These are phyloP conservation scores for Xyrauchen texanus DNA, from an alignment of 2,113 vertebrate species.

Conservation along the genomic window DNA sequence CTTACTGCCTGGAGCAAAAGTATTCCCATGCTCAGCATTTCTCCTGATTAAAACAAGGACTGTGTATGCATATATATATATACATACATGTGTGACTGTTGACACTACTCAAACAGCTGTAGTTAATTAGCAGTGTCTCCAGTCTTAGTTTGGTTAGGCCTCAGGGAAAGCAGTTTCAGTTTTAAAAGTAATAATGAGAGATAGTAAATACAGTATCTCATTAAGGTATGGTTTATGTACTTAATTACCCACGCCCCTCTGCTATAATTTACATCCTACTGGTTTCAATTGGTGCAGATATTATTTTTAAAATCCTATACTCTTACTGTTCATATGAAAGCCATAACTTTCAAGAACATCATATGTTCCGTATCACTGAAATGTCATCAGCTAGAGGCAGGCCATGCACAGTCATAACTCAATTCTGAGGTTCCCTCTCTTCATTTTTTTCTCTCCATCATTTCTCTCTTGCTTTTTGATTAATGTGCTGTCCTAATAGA, in stretches of 20 bases:
- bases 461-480: conserved; percentile 5
- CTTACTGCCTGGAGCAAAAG: conserved; percentile 24
- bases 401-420: conserved; percentile 67
- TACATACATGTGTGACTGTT: too few relatives aligned
- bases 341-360: conserved; percentile 36
- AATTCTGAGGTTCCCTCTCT: conserved; percentile 42
- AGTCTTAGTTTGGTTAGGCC: conserved; percentile 40
- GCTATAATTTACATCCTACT: background rate
- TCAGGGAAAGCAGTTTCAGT: conserved; percentile 9
- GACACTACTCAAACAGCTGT: conserved; percentile 59
- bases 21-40: conserved; percentile 30
- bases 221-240: conserved; percentile 20
- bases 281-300: background rate
- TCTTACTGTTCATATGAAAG: conserved; percentile 20
- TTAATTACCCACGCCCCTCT: background rate
- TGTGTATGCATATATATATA: conserved; percentile 16
- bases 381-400: conserved; percentile 64
- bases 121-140: conserved; percentile 70
- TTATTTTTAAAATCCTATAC: background rate
- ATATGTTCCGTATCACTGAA: conserved; percentile 57
- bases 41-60: background rate
- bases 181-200: background rate
- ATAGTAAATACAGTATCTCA: background rate
- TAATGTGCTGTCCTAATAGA: background rate
- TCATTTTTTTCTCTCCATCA: conserved; percentile 33